Evolutionary conservation across 23 tunicate species (phyloP), one percentile per base, ranked within the genome.

Genomic region (Phallusia fumigata): DNA sequence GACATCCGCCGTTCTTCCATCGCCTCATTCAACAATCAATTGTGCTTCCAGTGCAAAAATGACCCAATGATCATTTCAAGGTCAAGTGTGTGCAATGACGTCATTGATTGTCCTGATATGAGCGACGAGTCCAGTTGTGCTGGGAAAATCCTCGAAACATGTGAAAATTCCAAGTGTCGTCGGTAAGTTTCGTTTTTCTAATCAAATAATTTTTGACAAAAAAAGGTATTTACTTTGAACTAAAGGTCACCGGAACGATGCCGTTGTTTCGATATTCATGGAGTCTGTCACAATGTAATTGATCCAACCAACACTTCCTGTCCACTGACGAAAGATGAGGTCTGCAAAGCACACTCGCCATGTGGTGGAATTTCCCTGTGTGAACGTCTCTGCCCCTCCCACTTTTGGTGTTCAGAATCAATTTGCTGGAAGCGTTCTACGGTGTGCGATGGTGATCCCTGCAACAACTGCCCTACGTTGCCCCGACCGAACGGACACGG

Each of bases 401-500:
- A 58, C 69, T 58, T 58, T 24, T 24, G 28, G 69, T 58, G 69
- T 58, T 24, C 69, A 5, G 16, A 58, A 24, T 21, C 26, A 58
- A 13, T 24, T 21, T 58, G 69, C 28, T 58, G 26, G 69, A 58
- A 58, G 69, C 69, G 69, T 21, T 58, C 69, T 1, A 6, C 69
- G 16, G 69, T 58, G 69, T 58, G 69, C 13, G 69, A 58, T 58
- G 69, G 28, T 58, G 16, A 58, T 58, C 69, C 69, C 8, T 58
- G 69, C 16, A 58, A 58, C 69, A 24, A 58, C 69, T 58, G 69
- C 28, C 69, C 69, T 21, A 6, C 69, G 15, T 13, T 58, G 69
- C 16, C 26, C 69, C 28, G 28, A 58, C 15, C 26, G 13, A 22
- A 22, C 69, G 69, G 69, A 22, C 69, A 24, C 3, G 89, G 89